Percentiles rank a stretch among this genome's conserved stretches.
phyloP scores from a whole-genome alignment of 2,797 vertebrate species.

The Cuculus canorus region DNA sequence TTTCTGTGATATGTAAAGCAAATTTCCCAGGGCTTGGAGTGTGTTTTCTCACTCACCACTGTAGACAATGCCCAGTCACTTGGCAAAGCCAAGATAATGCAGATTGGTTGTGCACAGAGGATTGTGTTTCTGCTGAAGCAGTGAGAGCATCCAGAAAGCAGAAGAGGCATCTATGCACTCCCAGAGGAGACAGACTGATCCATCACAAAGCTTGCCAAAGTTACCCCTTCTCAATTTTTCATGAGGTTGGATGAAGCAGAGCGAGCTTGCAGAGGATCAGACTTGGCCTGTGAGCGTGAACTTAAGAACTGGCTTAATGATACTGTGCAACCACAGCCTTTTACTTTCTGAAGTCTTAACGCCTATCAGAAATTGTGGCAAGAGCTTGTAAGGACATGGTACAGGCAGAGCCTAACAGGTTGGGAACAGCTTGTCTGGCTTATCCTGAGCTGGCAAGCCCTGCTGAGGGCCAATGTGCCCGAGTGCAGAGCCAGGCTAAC shows the following conservation, averaged over 20 bases:
- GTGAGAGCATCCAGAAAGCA: fast-evolving
- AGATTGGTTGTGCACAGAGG: background rate
- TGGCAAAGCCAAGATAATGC: background rate
- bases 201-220: background rate
- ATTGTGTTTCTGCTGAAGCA: fast-evolving
- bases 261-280: fast-evolving
- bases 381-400: background rate
- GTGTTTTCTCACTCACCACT: background rate
- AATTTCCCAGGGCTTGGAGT: background rate
- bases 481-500: background rate
- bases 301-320: background rate
- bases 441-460: background rate
- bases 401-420: background rate
- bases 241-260: background rate
- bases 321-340: background rate
- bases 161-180: fast-evolving
- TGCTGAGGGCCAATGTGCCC: fast-evolving
- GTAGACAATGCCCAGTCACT: background rate
- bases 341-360: background rate
- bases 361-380: background rate
- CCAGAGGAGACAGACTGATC: background rate
- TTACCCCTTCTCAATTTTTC: background rate
- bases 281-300: background rate
- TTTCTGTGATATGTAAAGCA: background rate
- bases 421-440: background rate